These are phyloP conservation scores for Hyalella azteca DNA, from an alignment of 2,888 invertebrate genomes.

Conservation along the genomic window DNA sequence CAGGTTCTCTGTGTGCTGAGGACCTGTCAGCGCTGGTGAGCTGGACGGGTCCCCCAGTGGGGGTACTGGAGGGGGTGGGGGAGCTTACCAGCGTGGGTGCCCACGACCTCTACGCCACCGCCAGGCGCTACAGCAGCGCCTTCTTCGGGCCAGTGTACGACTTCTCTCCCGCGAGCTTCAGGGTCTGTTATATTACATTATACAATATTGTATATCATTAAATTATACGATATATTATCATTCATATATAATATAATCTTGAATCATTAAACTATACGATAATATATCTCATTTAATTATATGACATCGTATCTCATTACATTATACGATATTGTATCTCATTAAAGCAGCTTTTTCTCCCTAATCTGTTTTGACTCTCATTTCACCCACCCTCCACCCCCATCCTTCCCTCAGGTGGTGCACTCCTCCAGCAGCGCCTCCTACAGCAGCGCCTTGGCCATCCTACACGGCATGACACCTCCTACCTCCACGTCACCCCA, in stretches of 20 bases:
- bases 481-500: neutral
- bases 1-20: neutral
- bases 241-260: too few relatives aligned
- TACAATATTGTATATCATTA: too few relatives aligned
- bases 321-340: too few relatives aligned
- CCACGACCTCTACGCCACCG: neutral
- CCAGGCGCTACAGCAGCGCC: neutral
- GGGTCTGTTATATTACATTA: too few relatives aligned
- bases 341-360: too few relatives aligned
- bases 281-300: too few relatives aligned
- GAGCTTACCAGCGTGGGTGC: slow-evolving; percentile 20
- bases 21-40: slow-evolving; percentile 11
- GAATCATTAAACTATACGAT: too few relatives aligned
- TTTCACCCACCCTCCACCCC: too few relatives aligned
- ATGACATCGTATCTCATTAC: too few relatives aligned
- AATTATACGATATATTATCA: too few relatives aligned
- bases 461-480: neutral
- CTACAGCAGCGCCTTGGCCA: slow-evolving; percentile 12
- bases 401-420: slow-evolving; percentile 22
- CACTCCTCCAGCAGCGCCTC: neutral
- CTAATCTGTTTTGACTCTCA: too few relatives aligned
- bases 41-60: neutral
- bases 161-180: slow-evolving; percentile 3
- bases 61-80: slow-evolving; percentile 17
- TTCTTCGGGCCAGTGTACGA: slow-evolving; percentile 22